Evolutionary conservation across 2,113 vertebrate species (phyloP).

Genomic region (Cricetomys ansorgei): DNA sequence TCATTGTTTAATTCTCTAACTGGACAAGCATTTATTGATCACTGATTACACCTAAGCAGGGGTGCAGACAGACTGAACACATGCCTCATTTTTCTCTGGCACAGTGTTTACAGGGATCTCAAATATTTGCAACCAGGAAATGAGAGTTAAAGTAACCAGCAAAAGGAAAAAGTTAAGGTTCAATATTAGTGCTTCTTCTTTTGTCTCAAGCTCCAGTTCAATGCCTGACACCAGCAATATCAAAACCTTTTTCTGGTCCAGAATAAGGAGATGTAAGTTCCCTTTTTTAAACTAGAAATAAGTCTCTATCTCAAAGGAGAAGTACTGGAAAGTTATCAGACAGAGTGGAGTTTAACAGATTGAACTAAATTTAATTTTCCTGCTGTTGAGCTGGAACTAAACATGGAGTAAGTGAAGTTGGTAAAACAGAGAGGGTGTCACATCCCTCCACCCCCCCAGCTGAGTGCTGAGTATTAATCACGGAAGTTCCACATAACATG

Average conservation of each 20-base stretch:
- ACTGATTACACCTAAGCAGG: fast-evolving
- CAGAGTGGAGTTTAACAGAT: background rate
- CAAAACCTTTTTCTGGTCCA: background rate
- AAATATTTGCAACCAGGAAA: background rate
- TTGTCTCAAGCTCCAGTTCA: background rate
- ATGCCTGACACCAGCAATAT: fast-evolving
- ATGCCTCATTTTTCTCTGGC: fast-evolving
- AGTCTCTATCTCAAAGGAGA: background rate
- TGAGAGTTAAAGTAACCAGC: background rate
- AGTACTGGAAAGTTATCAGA: background rate
- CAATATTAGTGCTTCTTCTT: background rate
- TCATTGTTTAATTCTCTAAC: background rate
- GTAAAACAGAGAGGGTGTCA: background rate
- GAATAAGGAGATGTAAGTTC: background rate
- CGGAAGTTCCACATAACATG: no score
- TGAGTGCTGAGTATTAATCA: background rate
- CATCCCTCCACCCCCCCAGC: background rate
- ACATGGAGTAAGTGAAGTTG: background rate
- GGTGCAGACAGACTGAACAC: background rate
- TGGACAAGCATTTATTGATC: background rate
- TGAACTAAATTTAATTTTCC: conserved; percentile 17
- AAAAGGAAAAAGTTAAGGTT: background rate
- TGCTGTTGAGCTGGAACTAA: background rate
- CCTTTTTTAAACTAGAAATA: background rate
- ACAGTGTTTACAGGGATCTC: background rate